Base-by-base conservation (phyloP, 1,140 invertebrate genomes). In the Drosophila ficusphila region DNA sequence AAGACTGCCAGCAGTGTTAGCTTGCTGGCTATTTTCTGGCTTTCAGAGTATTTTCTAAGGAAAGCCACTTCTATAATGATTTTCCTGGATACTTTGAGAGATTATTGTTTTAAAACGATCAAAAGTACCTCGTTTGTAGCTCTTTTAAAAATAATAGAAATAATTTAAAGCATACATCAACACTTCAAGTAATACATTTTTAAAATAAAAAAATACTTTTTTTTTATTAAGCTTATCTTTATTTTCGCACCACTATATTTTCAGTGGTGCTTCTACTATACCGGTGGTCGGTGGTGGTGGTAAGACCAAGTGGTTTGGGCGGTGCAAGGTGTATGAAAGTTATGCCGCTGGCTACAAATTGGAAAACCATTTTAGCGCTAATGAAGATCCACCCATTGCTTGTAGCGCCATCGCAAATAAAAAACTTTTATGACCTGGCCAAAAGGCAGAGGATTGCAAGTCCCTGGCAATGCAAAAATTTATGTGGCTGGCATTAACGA, bases 311-410 rank as follows among this genome's bases (percentile, higher is more conserved):
- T 38, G 47, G 54, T 11, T 61, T 64, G 71, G 65, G 75, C 42
- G 51, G 16, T 29, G 18, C 53, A 18, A 38, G 44, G 7, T 29
- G 29, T 12, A 29, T 27, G 34, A 54, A 68, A 72, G 9, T 75
- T 56, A 25, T 16, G 33, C 34, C 25, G 4, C 21, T 54, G 36
- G 56, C 38, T 49, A 70, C 64, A 62, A 81, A 76, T 85, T 61
- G 71, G 51, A 76, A 74, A 72, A 29, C 53, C 58, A 82, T 88
- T 86, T 71, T 38, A 62, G 51, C 54, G 14, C 74, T 88, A 86
- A 86, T 88, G 77, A 77, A 86, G 82, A 82, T 88, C 82, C 65
- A 72, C 82, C 82, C 74, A 81, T 88, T 81, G 78, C 82, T 82
- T 75, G 74, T 78, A 82, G 82, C 82, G 82, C 82, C 82, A 61